Evolutionary conservation across 2,888 invertebrate genomes (phyloP), one percentile per base, ranked within the genome.

Genomic region (Agrotis ipsilon): DNA sequence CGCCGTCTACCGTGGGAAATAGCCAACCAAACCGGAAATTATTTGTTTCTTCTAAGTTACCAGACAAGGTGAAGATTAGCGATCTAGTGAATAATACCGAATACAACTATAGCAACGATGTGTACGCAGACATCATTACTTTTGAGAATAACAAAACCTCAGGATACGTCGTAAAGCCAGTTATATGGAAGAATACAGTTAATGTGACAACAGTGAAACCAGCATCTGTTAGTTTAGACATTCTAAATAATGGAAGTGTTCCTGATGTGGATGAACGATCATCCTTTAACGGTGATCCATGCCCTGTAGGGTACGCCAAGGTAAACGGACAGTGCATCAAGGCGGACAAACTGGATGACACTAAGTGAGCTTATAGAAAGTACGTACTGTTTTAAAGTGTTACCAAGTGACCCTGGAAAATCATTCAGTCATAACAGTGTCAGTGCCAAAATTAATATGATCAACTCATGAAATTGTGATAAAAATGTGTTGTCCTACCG

Each of bases 261-360:
- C 77, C 82, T 4, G 82, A 83, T 49, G 62, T 93, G 3, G 90
- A 87, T 68, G 90, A 91, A 49, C 82, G 93, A 46, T 85, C 92
- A 9, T 88, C 88, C 3, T 93, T 94, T 71, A 86, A 83, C 16
- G 94, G 90, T 5, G 92, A 93, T 66, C 81, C 84, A 24, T 94
- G 94, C 72, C 90, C 94, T 0, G 82, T 87, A 0, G 93, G 92
- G 9, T 87, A 82, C 27, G 86, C 88, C 7, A 91, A 82, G 82
- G 76, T 93, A n/a, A 89, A 91, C 68, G 93, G 89, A 19, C 82
- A 86, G 73, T 94, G 94, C 83, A 89, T 92, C 14, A 77, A 82
- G 61, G 78, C 76, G 32, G 90, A 91, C 65, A 84, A 84, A 39
- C 13, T 9, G 19, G 18, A 9, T 51, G 39, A 3, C 45, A 32